Conservation (phyloP, 2,888 invertebrate species). For the Ametastegia equiseti region DNA sequence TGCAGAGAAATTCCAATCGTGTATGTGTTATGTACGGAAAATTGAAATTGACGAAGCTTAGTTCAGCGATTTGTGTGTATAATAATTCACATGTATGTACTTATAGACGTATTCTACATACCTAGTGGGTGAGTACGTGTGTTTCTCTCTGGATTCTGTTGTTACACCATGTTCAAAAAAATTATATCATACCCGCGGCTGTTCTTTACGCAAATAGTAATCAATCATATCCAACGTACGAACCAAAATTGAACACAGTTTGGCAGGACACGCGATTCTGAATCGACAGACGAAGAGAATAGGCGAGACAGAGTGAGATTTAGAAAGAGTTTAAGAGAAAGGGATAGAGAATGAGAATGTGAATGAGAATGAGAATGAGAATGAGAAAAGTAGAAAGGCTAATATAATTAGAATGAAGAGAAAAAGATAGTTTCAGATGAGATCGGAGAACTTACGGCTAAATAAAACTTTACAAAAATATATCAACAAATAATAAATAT, state of each 20-base stretch:
- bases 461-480: slow-evolving; percentile 75
- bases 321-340: slow-evolving; percentile 46
- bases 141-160: too few species aligned
- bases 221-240: background rate
- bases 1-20: too few species aligned
- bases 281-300: background rate
- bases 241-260: slow-evolving; percentile 28
- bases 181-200: background rate
- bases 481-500: slow-evolving; percentile 74
- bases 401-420: background rate
- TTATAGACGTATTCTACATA: background rate
- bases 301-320: slow-evolving; percentile 15
- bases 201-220: background rate
- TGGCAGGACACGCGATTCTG: background rate
- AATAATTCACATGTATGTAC: too few species aligned
- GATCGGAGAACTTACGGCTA: slow-evolving; percentile 60
- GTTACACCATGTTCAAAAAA: background rate
- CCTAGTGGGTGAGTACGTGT: too few species aligned
- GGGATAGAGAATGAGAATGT: slow-evolving; percentile 18
- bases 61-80: too few species aligned
- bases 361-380: slow-evolving; percentile 55
- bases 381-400: slow-evolving; percentile 53
- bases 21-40: too few species aligned
- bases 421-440: background rate
- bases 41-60: too few species aligned